These are phyloP conservation scores for Todus mexicanus DNA, from an alignment of 2,797 vertebrate genomes.

Conservation along the genomic window DNA sequence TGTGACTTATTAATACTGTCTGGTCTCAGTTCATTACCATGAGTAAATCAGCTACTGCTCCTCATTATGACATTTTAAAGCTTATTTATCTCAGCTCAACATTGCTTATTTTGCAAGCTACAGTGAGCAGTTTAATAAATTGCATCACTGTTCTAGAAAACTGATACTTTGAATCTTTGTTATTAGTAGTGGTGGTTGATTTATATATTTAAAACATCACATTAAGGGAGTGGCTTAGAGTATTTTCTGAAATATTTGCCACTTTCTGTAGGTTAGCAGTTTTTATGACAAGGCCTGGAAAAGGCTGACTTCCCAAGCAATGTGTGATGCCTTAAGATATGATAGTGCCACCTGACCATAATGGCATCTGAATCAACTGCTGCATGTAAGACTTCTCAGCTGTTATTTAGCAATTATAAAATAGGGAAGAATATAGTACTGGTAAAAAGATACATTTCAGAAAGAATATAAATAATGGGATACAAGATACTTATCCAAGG, in stretches of 20 bases:
- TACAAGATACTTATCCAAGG: not conserved
- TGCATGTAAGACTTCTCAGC: not conserved
- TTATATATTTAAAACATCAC: not conserved
- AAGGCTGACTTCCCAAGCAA: not conserved
- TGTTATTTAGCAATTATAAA: not conserved
- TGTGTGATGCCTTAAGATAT: not conserved
- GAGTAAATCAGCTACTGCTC: not conserved
- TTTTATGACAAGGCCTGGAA: not conserved
- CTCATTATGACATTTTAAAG: not conserved
- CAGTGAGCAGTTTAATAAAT: not conserved
- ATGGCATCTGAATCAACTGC: not conserved
- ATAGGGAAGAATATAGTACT: not conserved
- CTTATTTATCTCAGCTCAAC: not conserved
- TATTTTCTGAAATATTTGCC: not conserved
- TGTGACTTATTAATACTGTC: not conserved
- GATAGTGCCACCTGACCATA: not conserved
- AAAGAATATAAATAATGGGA: not conserved
- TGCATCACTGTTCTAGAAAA: not conserved
- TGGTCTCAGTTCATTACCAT: not conserved
- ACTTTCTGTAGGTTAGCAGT: not conserved
- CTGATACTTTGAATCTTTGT: not conserved
- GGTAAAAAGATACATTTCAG: not conserved
- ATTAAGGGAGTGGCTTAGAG: not conserved
- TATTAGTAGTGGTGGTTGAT: not conserved
- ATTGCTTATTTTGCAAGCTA: slow-evolving; percentile 14